Base-by-base conservation (phyloP, 2,113 vertebrate species). In the Nesogale talazaci region DNA sequence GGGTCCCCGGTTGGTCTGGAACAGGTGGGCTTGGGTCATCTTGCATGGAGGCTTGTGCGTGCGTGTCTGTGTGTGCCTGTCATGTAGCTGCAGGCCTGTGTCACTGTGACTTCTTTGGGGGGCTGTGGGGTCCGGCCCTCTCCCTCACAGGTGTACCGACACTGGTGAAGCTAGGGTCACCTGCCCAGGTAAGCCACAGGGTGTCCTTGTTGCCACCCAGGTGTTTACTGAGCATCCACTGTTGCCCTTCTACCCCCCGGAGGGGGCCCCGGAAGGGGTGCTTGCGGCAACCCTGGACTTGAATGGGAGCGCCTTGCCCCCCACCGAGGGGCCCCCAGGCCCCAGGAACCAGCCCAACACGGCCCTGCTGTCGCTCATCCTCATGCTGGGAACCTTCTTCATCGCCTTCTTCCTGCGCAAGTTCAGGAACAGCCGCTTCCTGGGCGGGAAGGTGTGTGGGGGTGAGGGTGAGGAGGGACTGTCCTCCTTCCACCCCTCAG, bases 361-460 rank as follows among this genome's bases (percentile, higher is more conserved):
- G 0, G 99, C 99, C 52, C 98, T 99, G 40, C 98, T 99, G 34
- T 99, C 99, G 86, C 98, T 99, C 92, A 99, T 99, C 93, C 99
- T 99, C 92, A 99, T 99, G 99, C 97, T 99, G 0, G 99, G 99
- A 61, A 99, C 99, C 36, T 99, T 99, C 97, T 99, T 99, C 96
- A 98, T 99, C 17, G 99, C 99, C 88, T 99, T 99, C 97, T 99
- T 99, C 95, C 98, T 99, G 89, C 98, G 99, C 95, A 99, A 99
- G 97, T 99, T 99, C 96, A 97, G 99, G 97, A 99, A 99, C 97
- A 99, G 99, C 96, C 98, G 99, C 2, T 99, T 99, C 97, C 98
- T 99, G 69, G 99, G 99, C 29, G 99, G 99, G 93, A 99, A 99
- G 98, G 99, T 99, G 95, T 36, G 94, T 61, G 10, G 76, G 75